A percentile compares a stretch with the other conserved stretches of the same genome.
Conservation (phyloP, 2,888 invertebrate species). For the Orchestes rusci region DNA sequence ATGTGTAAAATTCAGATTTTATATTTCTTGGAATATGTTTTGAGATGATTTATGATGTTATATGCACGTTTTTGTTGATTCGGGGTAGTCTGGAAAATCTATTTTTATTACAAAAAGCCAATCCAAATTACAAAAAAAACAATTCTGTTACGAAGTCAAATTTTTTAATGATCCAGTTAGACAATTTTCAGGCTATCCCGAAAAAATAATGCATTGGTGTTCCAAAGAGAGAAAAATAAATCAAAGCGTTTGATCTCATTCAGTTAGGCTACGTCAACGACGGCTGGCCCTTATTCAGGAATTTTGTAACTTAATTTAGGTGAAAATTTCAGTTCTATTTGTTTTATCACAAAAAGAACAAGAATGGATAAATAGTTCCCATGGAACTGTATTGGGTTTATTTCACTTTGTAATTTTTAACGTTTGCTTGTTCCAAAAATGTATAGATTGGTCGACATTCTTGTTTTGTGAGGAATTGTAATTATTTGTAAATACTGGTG, state of each 20-base stretch:
- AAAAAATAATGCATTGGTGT: conserved; percentile 34
- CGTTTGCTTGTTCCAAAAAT: too few species aligned
- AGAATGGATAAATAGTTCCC: too few species aligned
- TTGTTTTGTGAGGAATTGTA: conserved; percentile 7
- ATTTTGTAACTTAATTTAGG: conserved; percentile 31
- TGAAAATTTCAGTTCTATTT: conserved; percentile 17
- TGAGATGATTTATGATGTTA: conserved; percentile 25
- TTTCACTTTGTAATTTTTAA: too few species aligned
- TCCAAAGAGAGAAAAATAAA: conserved; percentile 45
- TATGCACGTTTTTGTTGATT: conserved; percentile 36
- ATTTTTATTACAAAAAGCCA: too few species aligned
- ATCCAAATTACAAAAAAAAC: too few species aligned
- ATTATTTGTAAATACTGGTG: conserved; percentile 16
- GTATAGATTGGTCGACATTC: too few species aligned
- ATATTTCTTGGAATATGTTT: conserved; percentile 24
- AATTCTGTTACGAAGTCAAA: too few species aligned
- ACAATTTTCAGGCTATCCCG: too few species aligned
- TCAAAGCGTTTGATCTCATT: conserved; percentile 45
- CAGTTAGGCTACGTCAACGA: conserved; percentile 29
- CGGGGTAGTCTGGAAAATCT: conserved; percentile 14
- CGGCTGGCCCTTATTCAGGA: conserved; percentile 40
- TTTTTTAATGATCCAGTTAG: too few species aligned
- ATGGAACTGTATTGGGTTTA: too few species aligned
- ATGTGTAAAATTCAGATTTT: conserved; percentile 23
- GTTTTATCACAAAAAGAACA: too few species aligned